phyloP scores from a whole-genome alignment of 2,888 invertebrate species.

The Drosophila meridiana region DNA sequence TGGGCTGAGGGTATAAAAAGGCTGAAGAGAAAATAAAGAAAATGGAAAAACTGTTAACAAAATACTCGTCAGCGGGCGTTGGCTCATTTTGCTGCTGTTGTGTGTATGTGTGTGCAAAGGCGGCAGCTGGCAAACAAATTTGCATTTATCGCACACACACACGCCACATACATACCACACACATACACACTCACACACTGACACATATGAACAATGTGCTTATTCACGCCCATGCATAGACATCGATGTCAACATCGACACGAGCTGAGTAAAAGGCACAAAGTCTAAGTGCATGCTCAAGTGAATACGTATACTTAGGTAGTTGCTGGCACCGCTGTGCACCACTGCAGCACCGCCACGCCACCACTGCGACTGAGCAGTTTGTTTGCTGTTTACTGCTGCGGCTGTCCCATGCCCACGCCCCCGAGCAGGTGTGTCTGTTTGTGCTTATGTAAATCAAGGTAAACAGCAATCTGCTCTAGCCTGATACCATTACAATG shows the following conservation, averaged over 20 bases:
- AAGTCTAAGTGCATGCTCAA: conserved; percentile 79
- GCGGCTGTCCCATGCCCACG: conserved; percentile 46
- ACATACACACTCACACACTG: conserved; percentile 3
- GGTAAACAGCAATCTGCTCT: conserved; percentile 79
- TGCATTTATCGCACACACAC: conserved; percentile 74
- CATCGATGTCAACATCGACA: conserved; percentile 75
- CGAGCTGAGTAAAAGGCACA: conserved; percentile 65
- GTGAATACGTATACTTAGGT: conserved; percentile 63
- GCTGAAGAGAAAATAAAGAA: conserved; percentile 16
- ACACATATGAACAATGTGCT: conserved; percentile 46
- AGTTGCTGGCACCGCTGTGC: conserved; percentile 14
- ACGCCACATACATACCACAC: conserved; percentile 12
- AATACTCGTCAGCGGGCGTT: conserved; percentile 56
- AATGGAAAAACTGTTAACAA: conserved; percentile 57
- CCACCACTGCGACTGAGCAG: conserved; percentile 19
- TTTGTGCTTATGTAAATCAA: conserved; percentile 74
- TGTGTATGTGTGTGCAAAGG: conserved; percentile 16
- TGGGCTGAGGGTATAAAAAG: no score
- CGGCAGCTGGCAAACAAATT: conserved; percentile 68
- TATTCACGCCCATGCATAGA: conserved; percentile 69
- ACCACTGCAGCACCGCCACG: conserved; percentile 36
- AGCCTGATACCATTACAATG: conserved; percentile 74
- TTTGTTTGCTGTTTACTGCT: conserved; percentile 31
- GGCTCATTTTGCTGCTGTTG: conserved; percentile 45
- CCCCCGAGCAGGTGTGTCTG: conserved; percentile 8